Evolutionary conservation across 2,888 invertebrate species (phyloP).

Genomic region (Baccha elongata): DNA sequence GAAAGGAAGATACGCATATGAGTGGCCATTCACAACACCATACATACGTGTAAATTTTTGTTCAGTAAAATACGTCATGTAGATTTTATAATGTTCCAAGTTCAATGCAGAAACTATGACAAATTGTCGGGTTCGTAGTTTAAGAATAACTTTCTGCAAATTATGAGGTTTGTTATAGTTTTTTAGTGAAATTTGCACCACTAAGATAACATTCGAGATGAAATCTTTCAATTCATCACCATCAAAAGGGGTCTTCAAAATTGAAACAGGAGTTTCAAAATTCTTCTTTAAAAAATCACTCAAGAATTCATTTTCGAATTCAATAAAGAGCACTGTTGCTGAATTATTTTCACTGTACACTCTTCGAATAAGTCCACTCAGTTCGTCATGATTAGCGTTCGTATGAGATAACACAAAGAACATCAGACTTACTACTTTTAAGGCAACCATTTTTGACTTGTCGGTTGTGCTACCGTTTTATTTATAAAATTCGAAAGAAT

Average conservation of each 20-base stretch:
- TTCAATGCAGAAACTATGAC: constrained; percentile 9
- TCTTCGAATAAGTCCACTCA: background rate
- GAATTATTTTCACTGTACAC: constrained; percentile 29
- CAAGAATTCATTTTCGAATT: constrained; percentile 5
- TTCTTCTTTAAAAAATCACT: constrained; percentile 15
- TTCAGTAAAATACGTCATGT: constrained; percentile 2
- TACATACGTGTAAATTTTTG: constrained; percentile 43
- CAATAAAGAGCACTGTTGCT: background rate
- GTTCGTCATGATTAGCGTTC: background rate
- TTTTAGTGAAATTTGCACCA: constrained; percentile 2
- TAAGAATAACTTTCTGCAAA: background rate
- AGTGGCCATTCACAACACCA: background rate
- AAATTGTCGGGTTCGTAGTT: background rate
- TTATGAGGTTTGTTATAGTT: background rate
- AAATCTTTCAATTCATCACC: background rate
- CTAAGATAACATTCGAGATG: background rate
- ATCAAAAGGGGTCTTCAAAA: background rate
- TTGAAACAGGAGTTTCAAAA: background rate
- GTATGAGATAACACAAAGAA: background rate
- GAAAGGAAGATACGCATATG: constrained; percentile 30
- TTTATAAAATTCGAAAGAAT: too few species aligned
- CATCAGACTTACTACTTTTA: background rate
- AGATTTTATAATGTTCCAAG: background rate
- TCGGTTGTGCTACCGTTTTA: too few species aligned
- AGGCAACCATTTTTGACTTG: background rate